phyloP scores from a whole-genome alignment of 2,888 invertebrate genomes.

The Pedicia rivosa region DNA sequence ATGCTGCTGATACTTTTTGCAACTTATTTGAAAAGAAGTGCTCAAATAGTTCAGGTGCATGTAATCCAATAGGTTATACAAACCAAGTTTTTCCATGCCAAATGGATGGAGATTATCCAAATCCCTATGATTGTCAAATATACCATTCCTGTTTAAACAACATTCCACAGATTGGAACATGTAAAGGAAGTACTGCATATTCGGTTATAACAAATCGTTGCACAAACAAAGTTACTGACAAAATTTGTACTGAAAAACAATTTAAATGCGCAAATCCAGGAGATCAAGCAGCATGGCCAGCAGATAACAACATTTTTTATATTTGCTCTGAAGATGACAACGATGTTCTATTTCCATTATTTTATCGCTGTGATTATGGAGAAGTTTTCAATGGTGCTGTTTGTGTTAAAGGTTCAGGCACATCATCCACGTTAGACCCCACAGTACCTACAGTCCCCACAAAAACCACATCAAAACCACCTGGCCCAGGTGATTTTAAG shows the following conservation, averaged over 20 bases:
- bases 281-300: constrained; percentile 25
- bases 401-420: no score
- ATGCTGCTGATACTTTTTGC: no score
- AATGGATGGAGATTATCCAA: constrained; percentile 27
- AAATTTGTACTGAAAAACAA: constrained; percentile 20
- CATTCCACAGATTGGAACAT: constrained; percentile 20
- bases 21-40: constrained; percentile 22
- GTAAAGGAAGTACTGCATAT: constrained; percentile 24
- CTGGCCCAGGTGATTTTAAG: no score
- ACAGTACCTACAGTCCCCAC: no score
- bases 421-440: no score
- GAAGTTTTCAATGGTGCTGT: constrained; percentile 25
- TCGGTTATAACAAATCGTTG: constrained; percentile 25
- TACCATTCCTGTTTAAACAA: constrained; percentile 30
- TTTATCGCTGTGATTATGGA: constrained; percentile 26
- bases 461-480: no score
- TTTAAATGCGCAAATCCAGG: constrained; percentile 23
- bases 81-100: constrained; percentile 28
- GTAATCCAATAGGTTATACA: constrained; percentile 27
- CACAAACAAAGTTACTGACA: constrained; percentile 19
- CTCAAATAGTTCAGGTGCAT: constrained; percentile 26
- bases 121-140: constrained; percentile 29
- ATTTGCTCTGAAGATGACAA: constrained; percentile 26
- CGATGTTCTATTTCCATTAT: constrained; percentile 23
- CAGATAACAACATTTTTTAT: constrained; percentile 26